Evolutionary conservation across 2,113 vertebrate genomes (phyloP), one percentile per base, ranked within the genome.

Genomic region (Electrona antarctica): DNA sequence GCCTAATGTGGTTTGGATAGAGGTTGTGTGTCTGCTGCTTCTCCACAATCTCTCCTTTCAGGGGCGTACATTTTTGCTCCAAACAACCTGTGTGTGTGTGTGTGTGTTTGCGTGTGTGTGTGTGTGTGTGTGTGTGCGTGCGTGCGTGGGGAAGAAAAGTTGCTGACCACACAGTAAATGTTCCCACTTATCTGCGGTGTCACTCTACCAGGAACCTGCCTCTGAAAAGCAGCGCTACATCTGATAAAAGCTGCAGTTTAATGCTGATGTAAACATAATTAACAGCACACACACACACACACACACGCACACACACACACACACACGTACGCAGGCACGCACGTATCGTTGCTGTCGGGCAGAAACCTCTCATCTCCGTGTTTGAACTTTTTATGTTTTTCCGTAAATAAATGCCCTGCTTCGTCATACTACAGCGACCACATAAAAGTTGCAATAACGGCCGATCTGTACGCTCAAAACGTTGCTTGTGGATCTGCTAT

Each of bases 241-340:
- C 92, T 87, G 93, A 93, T 93, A 93, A 92, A 85, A n/a, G 41
- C 0, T 54, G 49, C 75, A 51, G 79, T 86, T 91, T 90, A 89
- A 84, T 90, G 93, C 91, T 92, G 90, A 93, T 89, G 88, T 90
- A 89, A 92, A 91, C 91, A 92, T 79, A 91, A 92, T 90, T 88
- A 89, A 88, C 84, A 83, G 60, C 75, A 83, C 49, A 29, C 21
- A 47, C 54, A 28, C 14, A 33, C 41, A 55, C 41, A 49, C 57
- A 21, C 71, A 60, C 71, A 28, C 7, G 14, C 13, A 51, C 15
- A 56, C 69, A 47, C 50, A 62, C 59, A 54, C 73, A 29, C 74
- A 41, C 61, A 45, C 29, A 14, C 8, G 8, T 12, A 57, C 29
- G 1, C 54, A 21, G 8, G 3, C 14, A 13, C 63, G 7, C 14